Conservation (phyloP, 2,888 invertebrate species). For the Anarsia innoxiella region DNA sequence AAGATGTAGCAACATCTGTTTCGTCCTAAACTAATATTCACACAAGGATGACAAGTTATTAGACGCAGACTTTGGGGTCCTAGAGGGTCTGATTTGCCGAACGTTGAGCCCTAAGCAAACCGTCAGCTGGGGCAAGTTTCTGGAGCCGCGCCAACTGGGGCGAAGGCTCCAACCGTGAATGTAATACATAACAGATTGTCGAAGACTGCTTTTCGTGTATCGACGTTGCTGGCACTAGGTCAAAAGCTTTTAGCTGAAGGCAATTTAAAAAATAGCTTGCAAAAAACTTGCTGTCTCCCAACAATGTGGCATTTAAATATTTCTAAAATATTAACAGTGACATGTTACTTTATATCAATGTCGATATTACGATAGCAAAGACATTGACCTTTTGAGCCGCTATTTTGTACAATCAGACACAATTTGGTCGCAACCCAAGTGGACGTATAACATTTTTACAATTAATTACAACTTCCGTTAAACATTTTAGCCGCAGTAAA, state of each 20-base stretch:
- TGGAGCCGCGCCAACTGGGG: slow-evolving; percentile 5
- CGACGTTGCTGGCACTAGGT: slow-evolving; percentile 4
- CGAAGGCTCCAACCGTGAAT: slow-evolving; percentile 6
- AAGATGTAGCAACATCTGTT: slow-evolving; percentile 5
- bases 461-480: too few relatives aligned
- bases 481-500: background rate
- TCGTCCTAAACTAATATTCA: slow-evolving; percentile 9
- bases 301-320: too few relatives aligned
- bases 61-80: background rate
- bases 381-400: too few relatives aligned
- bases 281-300: too few relatives aligned
- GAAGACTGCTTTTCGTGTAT: slow-evolving; percentile 1
- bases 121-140: slow-evolving; percentile 7
- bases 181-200: slow-evolving; percentile 5
- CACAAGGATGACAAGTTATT: background rate
- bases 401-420: too few relatives aligned
- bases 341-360: too few relatives aligned
- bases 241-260: too few relatives aligned
- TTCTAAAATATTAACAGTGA: too few relatives aligned
- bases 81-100: background rate
- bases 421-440: too few relatives aligned
- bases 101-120: slow-evolving; percentile 4
- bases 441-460: too few relatives aligned
- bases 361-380: too few relatives aligned
- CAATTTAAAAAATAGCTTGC: too few relatives aligned